Evolutionary conservation across 2,888 invertebrate genomes (phyloP).

Genomic region (Hedychridium roseum): DNA sequence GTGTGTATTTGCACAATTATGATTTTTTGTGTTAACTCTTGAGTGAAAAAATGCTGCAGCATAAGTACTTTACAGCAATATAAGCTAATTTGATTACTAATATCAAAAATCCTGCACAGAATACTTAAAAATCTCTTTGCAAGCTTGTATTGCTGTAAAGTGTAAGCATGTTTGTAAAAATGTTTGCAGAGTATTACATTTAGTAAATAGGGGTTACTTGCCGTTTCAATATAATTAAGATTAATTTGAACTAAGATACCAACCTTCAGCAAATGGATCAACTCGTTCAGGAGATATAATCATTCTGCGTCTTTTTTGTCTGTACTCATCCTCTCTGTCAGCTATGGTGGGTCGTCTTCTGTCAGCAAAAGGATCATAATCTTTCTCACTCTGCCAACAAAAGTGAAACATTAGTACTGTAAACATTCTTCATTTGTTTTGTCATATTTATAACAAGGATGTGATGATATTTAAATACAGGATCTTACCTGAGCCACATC

Average conservation of each 20-base stretch:
- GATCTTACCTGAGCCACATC: constrained; percentile 85
- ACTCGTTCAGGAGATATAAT: constrained; percentile 96
- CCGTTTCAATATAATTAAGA: not conserved
- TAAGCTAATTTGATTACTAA: no score
- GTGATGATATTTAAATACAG: no score
- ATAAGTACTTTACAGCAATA: constrained; percentile 23
- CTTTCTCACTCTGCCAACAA: constrained; percentile 79
- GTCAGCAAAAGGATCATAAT: constrained; percentile 94
- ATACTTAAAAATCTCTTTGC: not conserved
- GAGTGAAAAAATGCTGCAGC: constrained; percentile 23
- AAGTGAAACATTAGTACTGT: no score
- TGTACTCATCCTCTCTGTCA: constrained; percentile 97
- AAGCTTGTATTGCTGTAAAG: constrained; percentile 22
- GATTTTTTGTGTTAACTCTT: constrained; percentile 11
- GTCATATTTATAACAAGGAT: not conserved
- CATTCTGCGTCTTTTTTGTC: constrained; percentile 85
- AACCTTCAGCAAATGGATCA: constrained; percentile 98
- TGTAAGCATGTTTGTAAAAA: no score
- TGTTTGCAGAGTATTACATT: no score
- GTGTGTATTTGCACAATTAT: constrained; percentile 7
- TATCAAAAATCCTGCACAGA: no score
- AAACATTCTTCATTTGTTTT: not conserved
- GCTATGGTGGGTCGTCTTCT: constrained; percentile 90
- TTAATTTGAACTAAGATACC: constrained; percentile 56
- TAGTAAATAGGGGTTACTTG: no score